Conservation (phyloP, 2,888 invertebrate genomes). For the Microctonus brassicae region DNA sequence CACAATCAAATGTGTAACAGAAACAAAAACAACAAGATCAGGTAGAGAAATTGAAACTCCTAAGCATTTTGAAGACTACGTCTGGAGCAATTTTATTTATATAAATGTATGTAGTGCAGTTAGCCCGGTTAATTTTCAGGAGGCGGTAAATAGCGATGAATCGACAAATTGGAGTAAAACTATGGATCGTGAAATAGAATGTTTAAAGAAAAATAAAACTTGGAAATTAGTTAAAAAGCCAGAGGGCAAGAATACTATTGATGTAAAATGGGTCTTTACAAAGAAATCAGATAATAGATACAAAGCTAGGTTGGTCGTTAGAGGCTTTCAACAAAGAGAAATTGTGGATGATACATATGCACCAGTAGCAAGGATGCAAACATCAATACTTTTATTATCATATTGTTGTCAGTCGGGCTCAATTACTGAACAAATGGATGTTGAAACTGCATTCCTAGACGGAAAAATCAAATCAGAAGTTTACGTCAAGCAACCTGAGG, state of each 20-base stretch:
- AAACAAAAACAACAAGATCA: too few relatives aligned
- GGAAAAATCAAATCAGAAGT: conserved; percentile 38
- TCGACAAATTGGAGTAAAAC: not conserved
- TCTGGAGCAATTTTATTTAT: conserved; percentile 41
- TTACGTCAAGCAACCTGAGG: conserved; percentile 38
- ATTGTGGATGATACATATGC: not conserved
- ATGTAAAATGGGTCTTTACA: conserved; percentile 44
- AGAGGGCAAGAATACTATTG: conserved; percentile 32
- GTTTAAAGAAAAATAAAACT: not conserved
- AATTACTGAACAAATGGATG: conserved; percentile 40
- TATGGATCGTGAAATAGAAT: not conserved
- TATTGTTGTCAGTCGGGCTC: conserved; percentile 39
- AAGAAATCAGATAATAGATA: conserved; percentile 34
- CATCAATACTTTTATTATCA: conserved; percentile 26
- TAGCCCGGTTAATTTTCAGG: conserved; percentile 52
- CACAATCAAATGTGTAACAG: too few relatives aligned
- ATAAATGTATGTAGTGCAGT: conserved; percentile 52
- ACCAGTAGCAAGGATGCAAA: conserved; percentile 13
- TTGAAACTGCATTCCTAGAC: conserved; percentile 41
- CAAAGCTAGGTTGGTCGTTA: conserved; percentile 44
- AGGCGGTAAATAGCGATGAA: conserved; percentile 49
- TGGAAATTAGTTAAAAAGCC: conserved; percentile 36
- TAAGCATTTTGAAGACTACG: too few relatives aligned
- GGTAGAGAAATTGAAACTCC: too few relatives aligned
- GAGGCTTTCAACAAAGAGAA: conserved; percentile 20